A percentile compares a stretch with the other conserved stretches of the same genome.
These are phyloP conservation scores for Scaeva pyrastri DNA, from an alignment of 2,888 invertebrate species.

Conservation along the genomic window DNA sequence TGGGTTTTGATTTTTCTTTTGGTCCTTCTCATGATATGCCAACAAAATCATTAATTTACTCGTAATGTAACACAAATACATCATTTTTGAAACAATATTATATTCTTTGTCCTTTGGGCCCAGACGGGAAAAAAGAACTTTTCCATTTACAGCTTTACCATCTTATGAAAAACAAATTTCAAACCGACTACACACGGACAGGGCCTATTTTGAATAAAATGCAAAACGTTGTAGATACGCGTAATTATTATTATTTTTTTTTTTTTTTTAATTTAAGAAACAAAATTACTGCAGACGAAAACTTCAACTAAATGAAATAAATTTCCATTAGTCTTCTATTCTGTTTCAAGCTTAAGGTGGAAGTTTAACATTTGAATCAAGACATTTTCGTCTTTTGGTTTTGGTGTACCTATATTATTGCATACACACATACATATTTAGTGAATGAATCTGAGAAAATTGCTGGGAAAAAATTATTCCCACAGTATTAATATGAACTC, in stretches of 20 bases:
- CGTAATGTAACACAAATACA: too few species aligned
- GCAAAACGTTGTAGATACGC: neutral
- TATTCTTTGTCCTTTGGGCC: neutral
- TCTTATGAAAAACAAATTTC: neutral
- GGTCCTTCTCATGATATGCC: neutral
- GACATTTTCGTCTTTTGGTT: neutral
- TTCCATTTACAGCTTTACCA: neutral
- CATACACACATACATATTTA: too few species aligned
- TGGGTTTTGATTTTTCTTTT: neutral
- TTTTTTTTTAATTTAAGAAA: neutral
- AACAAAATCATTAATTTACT: neutral
- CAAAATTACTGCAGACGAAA: neutral
- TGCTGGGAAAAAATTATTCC: too few species aligned
- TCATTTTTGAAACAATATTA: neutral
- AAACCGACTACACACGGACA: neutral
- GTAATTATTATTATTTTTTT: neutral
- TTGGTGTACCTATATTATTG: too few species aligned
- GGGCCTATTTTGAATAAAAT: constrained; percentile 4
- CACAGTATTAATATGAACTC: too few species aligned
- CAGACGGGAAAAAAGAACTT: neutral
- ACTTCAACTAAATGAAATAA: constrained; percentile 9
- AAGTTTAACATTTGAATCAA: neutral
- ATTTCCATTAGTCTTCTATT: neutral
- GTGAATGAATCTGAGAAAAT: too few species aligned
- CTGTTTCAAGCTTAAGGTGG: neutral